Evolutionary conservation across 37 sponge, comb jelly and placozoan genomes (phyloP), one percentile per base, ranked within the genome.

Genomic region (Hormiphora californensis): DNA sequence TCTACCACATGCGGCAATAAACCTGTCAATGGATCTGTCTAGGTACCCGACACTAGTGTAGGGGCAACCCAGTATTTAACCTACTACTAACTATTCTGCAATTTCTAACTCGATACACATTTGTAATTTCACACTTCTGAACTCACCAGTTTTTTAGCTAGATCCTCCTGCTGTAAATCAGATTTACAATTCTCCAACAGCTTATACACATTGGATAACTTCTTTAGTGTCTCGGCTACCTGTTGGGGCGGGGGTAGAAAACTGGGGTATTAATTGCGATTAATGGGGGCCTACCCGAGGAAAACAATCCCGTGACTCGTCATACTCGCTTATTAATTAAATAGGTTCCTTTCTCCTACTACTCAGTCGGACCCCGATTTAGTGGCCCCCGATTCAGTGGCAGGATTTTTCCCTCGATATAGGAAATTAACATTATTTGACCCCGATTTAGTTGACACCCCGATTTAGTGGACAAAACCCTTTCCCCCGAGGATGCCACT

Each of bases 121-220:
- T 15, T 17, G 15, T 49, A 49, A 49, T 49, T 15, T 49, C 12
- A 15, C 9, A 15, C 12, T 49, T 49, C 53, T 17, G 12, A 8
- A 65, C 68, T 7, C 7, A 73, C 81, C 81, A 73, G 46, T 40
- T 73, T 73, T 40, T 21, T 73, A 11, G 81, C 32, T n/a, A 73
- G 21, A 40, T 73, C 81, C 12, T 43, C 46, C 12, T 73, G 46
- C 12, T 36, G n/a, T 4, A 73, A 30, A 28, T 73, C 43, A 17
- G 40, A 43, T 73, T 73, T 73, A 33, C 81, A 73, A 23, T 73
- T 73, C 46, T 73, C 81, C 22, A 73, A 33, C 81, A 43, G 44
- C 43, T 41, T 73, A 46, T 73, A 73, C n/a, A 73, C 81, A 1
- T 73, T 33, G 12, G 46, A 43, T 4, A 73, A 30, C 81, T 73